phyloP scores from a whole-genome alignment of 2,797 vertebrate genomes.

The Melanogrammus aeglefinus region DNA sequence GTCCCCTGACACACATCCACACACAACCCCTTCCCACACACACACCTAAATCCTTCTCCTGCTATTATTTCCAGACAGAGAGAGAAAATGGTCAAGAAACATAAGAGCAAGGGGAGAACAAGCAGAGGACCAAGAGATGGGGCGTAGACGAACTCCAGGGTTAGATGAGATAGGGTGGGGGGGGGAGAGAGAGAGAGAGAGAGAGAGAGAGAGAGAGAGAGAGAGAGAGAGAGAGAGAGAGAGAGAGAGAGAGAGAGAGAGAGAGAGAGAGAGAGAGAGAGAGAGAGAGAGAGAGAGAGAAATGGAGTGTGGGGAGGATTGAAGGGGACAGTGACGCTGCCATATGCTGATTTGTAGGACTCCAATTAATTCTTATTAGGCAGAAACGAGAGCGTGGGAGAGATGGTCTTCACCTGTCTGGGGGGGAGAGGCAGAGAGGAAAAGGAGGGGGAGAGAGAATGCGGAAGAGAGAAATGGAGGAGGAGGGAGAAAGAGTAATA shows the following conservation, averaged over 20 bases:
- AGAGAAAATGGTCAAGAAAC: not conserved
- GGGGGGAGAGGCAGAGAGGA: slow-evolving; percentile 30
- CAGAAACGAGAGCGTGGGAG: slow-evolving; percentile 46
- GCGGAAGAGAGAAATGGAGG: not conserved
- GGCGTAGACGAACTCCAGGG: not conserved
- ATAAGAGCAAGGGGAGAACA: not conserved
- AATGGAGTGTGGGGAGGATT: not conserved
- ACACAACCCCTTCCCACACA: slow-evolving; percentile 16
- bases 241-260: too few species aligned
- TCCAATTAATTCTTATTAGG: slow-evolving; percentile 70
- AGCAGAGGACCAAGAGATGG: not conserved
- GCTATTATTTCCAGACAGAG: not conserved
- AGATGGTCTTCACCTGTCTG: slow-evolving; percentile 47
- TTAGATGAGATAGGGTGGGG: slow-evolving; percentile 32
- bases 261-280: not conserved
- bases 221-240: not conserved
- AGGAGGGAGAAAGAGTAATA: not conserved
- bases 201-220: not conserved
- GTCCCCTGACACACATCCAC: slow-evolving; percentile 31
- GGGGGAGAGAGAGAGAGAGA: not conserved
- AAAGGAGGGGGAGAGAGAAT: slow-evolving; percentile 8
- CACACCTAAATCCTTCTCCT: slow-evolving; percentile 31
- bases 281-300: not conserved
- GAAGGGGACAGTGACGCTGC: slow-evolving; percentile 26
- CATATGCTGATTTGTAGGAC: slow-evolving; percentile 55